These are phyloP conservation scores for Frankliniella fusca DNA, from an alignment of 2,888 invertebrate species.

Conservation along the genomic window DNA sequence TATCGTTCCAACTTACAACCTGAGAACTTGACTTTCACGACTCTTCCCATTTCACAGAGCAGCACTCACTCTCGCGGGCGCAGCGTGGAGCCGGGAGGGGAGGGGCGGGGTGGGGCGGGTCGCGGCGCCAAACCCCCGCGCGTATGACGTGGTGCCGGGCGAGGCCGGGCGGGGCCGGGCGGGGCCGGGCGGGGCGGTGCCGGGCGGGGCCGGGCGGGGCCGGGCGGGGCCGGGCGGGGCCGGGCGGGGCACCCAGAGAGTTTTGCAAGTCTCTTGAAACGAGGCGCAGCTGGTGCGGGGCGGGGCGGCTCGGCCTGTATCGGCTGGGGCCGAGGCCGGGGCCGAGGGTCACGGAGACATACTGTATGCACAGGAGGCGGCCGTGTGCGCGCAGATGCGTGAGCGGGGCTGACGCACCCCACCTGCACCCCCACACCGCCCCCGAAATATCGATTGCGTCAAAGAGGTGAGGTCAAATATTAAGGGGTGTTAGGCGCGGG, in stretches of 20 bases:
- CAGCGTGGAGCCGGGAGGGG: not conserved
- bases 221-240: too few species aligned
- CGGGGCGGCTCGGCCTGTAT: not conserved
- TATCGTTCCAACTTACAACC: slow-evolving; percentile 24
- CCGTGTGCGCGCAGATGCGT: not conserved
- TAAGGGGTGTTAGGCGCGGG: not conserved
- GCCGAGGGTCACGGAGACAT: not conserved
- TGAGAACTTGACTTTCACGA: slow-evolving; percentile 24
- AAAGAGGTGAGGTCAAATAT: slow-evolving; percentile 2
- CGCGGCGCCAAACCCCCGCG: too few species aligned
- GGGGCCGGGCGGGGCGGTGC: too few species aligned
- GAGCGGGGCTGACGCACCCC: not conserved
- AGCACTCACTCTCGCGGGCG: not conserved
- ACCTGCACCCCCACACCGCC: not conserved
- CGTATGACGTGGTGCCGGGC: slow-evolving; percentile 71
- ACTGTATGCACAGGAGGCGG: not conserved
- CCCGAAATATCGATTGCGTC: not conserved
- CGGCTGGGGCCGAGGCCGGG: not conserved
- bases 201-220: too few species aligned
- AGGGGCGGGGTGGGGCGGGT: not conserved
- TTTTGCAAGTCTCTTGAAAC: too few species aligned
- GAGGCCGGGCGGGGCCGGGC: too few species aligned
- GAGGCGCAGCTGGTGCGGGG: slow-evolving; percentile 58
- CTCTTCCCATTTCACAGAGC: slow-evolving; percentile 9
- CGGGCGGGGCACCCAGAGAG: too few species aligned